Base-by-base conservation (phyloP, 2,113 vertebrate genomes). In the Coptodon bakossiorum region DNA sequence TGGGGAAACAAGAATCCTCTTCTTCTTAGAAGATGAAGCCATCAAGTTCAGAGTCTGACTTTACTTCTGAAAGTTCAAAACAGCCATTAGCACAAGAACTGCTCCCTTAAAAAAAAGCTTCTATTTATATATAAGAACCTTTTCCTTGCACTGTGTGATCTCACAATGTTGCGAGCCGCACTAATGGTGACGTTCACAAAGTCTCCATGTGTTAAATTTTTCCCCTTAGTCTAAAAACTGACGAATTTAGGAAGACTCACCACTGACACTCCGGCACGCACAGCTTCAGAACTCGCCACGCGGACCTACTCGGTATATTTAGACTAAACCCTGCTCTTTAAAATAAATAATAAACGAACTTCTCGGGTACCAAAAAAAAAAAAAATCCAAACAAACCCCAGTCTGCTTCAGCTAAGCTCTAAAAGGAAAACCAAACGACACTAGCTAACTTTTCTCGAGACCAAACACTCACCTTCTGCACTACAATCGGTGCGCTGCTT, bases 401-500 rank as follows among this genome's bases (percentile, higher is more conserved):
- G 16, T 1, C 22, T 50, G 5, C 4, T 53, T 73, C 7, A 10
- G 52, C 13, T 5, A 22, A 50, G 11, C 7, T 2, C 6, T 6
- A 48, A 9, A 66, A 80, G 13, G n/a, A 13, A 38, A 11, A 27
- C 5, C 12, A 17, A 82, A n/a, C 8, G 5, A 9, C 17, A 17
- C 5, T 1, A 16, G 19, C 19, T 57, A 45, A 66, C 24, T 31
- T 79, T 76, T 59, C 13, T 2, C 3, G n/a, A 7, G 7, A 17
- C 45, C 71, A 43, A 43, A 63, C 79, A 87, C 93, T 59, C 84
- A 95, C 93, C 93, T 94, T 91, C 34, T 84, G 86, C 36, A 63
- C 88, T 61, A 66, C 83, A 19, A 36, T 16, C 57, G 84, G 54
- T 88, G 83, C 90, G 80, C 91, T 48, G 56, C 87, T 80, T 68